Conservation (phyloP, 2,888 invertebrate species). For the Cheilosia variabilis region DNA sequence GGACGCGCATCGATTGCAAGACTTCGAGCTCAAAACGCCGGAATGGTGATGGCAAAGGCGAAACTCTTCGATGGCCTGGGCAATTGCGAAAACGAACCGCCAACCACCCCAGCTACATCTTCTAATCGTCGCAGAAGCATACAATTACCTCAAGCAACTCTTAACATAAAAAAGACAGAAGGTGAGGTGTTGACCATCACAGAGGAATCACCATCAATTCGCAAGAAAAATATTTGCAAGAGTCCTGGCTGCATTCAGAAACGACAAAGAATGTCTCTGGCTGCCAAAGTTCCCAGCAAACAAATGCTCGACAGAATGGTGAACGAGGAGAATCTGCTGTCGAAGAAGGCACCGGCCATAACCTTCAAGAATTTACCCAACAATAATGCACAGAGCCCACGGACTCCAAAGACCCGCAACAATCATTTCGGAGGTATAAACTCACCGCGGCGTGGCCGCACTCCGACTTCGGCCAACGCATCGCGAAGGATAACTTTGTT, state of each 20-base stretch:
- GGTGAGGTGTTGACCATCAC: not conserved
- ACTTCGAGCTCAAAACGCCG: constrained; percentile 89
- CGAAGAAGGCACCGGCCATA: constrained; percentile 36
- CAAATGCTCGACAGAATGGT: constrained; percentile 70
- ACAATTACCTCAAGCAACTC: constrained; percentile 29
- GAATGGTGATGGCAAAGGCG: constrained; percentile 91
- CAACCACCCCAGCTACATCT: constrained; percentile 28
- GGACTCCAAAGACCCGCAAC: constrained; percentile 56
- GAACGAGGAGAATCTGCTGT: constrained; percentile 56
- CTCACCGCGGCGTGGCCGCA: constrained; percentile 66
- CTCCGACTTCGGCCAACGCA: constrained; percentile 26
- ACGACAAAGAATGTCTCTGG: constrained; percentile 57
- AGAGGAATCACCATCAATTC: constrained; percentile 57
- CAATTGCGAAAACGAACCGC: constrained; percentile 35
- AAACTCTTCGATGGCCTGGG: constrained; percentile 87
- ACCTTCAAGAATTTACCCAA: constrained; percentile 54
- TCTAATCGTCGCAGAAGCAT: constrained; percentile 64
- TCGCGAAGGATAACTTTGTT: constrained; percentile 39
- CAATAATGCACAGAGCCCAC: constrained; percentile 53
- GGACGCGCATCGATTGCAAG: constrained; percentile 90
- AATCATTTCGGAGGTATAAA: constrained; percentile 62
- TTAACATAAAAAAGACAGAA: constrained; percentile 39
- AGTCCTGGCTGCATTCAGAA: constrained; percentile 76
- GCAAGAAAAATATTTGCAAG: constrained; percentile 74
- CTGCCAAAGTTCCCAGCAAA: constrained; percentile 62